A percentile compares a stretch with the other conserved stretches of the same genome.
Evolutionary conservation across 2,888 invertebrate species (phyloP).

Genomic region (Cremastinae sp.): DNA sequence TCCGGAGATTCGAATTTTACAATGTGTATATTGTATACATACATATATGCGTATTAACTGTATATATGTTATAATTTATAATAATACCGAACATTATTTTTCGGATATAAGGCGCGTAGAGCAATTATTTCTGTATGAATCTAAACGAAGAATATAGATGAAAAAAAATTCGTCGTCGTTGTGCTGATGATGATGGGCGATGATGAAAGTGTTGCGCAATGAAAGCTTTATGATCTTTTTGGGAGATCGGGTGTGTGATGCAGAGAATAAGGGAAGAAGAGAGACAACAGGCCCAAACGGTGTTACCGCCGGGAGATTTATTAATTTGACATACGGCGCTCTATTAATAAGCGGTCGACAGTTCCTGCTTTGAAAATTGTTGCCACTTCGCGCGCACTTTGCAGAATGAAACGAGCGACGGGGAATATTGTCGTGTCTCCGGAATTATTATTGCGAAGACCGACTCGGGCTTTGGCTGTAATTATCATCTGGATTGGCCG

Average conservation of each 20-base stretch:
- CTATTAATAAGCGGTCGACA: conserved; percentile 65
- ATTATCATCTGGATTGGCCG: conserved; percentile 64
- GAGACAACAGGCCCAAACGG: conserved; percentile 59
- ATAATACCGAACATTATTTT: too few species aligned
- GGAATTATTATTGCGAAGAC: conserved; percentile 54
- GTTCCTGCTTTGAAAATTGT: conserved; percentile 66
- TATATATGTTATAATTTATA: too few species aligned
- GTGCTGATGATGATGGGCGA: conserved; percentile 24
- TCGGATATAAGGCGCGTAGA: too few species aligned
- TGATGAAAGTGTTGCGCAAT: conserved; percentile 56
- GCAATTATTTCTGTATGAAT: too few species aligned
- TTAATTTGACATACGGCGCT: conserved; percentile 66
- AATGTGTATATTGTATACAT: neutral
- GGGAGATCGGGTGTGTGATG: conserved; percentile 43
- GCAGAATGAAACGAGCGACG: conserved; percentile 15
- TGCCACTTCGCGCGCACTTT: conserved; percentile 31
- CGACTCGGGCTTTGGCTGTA: conserved; percentile 50
- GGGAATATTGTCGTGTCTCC: conserved; percentile 27
- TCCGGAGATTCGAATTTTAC: conserved; percentile 23
- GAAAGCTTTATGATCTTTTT: conserved; percentile 36
- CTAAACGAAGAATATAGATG: too few species aligned
- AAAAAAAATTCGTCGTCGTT: too few species aligned
- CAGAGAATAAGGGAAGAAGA: too few species aligned
- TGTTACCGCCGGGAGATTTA: conserved; percentile 61
- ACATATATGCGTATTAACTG: too few species aligned